These are phyloP conservation scores for Mionectes olivaceus DNA, from an alignment of 2,797 vertebrate species.

Conservation along the genomic window DNA sequence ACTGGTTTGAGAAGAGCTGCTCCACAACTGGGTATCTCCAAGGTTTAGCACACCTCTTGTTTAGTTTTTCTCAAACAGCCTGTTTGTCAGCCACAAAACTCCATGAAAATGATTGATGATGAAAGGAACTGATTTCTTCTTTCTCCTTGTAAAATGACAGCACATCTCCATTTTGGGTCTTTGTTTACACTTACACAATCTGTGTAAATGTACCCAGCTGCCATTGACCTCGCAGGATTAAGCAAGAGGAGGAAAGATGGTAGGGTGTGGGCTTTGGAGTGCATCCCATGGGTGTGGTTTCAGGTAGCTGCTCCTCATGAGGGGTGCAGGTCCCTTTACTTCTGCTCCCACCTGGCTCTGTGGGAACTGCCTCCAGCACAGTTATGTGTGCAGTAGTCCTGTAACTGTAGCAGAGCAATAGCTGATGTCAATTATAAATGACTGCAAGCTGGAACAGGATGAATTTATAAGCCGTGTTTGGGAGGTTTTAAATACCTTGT, in stretches of 20 bases:
- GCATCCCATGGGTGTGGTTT: neutral
- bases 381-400: neutral
- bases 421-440: neutral
- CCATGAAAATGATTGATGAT: neutral
- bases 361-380: fast-evolving
- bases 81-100: neutral
- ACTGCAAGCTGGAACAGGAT: neutral
- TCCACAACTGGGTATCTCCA: neutral
- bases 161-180: neutral
- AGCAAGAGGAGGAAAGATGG: neutral
- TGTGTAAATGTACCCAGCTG: neutral
- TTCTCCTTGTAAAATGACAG: neutral
- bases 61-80: neutral
- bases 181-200: neutral
- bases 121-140: neutral
- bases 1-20: neutral
- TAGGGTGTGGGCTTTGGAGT: fast-evolving
- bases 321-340: neutral
- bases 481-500: neutral
- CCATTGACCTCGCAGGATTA: neutral
- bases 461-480: neutral
- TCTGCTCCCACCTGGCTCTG: neutral
- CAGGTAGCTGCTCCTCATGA: neutral
- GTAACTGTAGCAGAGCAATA: neutral
- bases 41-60: neutral